A percentile compares a stretch with the other conserved stretches of the same genome.
These are phyloP conservation scores for Telmatochromis bifrenatus DNA, from an alignment of 2,113 vertebrate genomes.

Conservation along the genomic window DNA sequence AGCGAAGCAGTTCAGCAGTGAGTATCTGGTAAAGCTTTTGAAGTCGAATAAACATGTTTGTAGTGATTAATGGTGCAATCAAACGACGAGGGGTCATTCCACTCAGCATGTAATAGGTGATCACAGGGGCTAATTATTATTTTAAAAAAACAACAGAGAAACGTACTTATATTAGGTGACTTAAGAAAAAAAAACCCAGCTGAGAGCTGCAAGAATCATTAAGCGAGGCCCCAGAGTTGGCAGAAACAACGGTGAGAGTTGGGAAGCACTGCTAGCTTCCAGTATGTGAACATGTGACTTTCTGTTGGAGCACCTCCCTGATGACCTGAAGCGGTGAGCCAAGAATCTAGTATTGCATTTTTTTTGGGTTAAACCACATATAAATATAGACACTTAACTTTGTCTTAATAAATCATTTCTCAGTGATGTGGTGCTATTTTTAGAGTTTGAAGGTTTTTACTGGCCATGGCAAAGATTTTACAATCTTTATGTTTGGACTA, in stretches of 20 bases:
- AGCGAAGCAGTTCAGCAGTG: background rate
- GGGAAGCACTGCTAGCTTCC: conserved; percentile 39
- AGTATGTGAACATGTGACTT: conserved; percentile 27
- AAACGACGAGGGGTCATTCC: background rate
- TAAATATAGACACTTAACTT: background rate
- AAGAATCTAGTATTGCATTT: background rate
- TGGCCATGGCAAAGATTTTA: background rate
- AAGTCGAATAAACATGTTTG: background rate
- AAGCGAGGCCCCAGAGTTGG: conserved; percentile 8
- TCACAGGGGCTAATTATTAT: background rate
- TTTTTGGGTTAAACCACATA: background rate
- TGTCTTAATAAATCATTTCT: background rate
- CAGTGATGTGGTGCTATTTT: background rate
- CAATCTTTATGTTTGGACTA: background rate
- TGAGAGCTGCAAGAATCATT: conserved; percentile 8
- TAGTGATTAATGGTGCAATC: background rate
- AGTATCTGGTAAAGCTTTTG: background rate
- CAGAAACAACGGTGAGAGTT: background rate
- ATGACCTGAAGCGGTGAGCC: background rate
- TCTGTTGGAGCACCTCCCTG: background rate
- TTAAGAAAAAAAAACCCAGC: background rate
- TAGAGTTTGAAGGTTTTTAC: background rate
- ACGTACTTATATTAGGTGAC: background rate
- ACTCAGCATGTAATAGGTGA: background rate
- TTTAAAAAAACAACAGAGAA: background rate